A percentile compares a stretch with the other conserved stretches of the same genome.
Conservation (phyloP, 2,113 vertebrate genomes). For the Synchiropus splendidus region DNA sequence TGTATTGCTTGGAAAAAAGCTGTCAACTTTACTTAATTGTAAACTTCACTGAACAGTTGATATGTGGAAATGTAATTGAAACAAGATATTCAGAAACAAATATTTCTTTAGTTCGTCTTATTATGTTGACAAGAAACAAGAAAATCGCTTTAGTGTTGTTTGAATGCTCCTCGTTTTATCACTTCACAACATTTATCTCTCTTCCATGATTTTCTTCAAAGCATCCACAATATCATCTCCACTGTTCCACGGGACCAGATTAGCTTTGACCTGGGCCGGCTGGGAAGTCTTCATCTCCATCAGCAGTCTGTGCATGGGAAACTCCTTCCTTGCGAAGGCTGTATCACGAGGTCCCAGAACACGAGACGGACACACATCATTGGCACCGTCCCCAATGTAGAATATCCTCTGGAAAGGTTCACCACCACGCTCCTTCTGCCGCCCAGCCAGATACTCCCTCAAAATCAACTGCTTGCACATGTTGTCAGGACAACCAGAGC, state of each 20-base stretch:
- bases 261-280: slow-evolving; percentile 60
- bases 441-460: slow-evolving; percentile 68
- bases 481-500: slow-evolving; percentile 80
- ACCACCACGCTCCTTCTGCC: slow-evolving; percentile 65
- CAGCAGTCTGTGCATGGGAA: slow-evolving; percentile 80
- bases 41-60: no score
- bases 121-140: no score
- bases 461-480: slow-evolving; percentile 92
- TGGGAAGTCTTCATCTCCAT: slow-evolving; percentile 64
- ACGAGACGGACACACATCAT: slow-evolving; percentile 81
- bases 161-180: not conserved
- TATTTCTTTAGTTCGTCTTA: no score
- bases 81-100: no score
- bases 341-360: slow-evolving; percentile 70
- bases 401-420: slow-evolving; percentile 75
- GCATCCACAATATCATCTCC: slow-evolving; percentile 69
- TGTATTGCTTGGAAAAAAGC: no score
- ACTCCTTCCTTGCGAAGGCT: slow-evolving; percentile 80
- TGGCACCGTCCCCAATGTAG: slow-evolving; percentile 87
- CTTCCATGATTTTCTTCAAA: slow-evolving; percentile 72
- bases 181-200: slow-evolving; percentile 48
- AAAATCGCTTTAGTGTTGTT: no score
- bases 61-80: no score
- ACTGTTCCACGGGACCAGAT: slow-evolving; percentile 76
- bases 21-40: no score